Conservation (phyloP, 1,140 invertebrate species). For the Vollenhovia emeryi region DNA sequence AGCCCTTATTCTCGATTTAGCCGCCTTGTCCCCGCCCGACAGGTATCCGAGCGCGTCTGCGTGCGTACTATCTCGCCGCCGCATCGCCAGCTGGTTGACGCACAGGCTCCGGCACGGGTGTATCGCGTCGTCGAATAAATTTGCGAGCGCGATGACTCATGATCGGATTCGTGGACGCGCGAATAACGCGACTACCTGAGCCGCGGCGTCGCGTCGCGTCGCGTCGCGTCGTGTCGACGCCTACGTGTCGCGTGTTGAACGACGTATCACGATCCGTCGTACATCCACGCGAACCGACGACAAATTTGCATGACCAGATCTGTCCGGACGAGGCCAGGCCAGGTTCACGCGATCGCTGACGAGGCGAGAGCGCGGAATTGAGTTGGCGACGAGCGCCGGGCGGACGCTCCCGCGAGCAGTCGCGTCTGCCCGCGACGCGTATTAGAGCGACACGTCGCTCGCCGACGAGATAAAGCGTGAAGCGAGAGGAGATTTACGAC, state of each 20-base stretch:
- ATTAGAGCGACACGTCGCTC: constrained; percentile 22
- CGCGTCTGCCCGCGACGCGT: neutral
- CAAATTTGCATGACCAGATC: constrained; percentile 51
- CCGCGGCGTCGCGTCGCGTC: no score
- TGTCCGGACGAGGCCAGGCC: neutral
- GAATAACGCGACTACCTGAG: constrained; percentile 57
- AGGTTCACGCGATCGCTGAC: neutral
- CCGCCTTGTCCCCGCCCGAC: constrained; percentile 33
- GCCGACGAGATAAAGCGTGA: constrained; percentile 10
- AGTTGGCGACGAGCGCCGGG: neutral
- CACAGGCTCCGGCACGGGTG: neutral
- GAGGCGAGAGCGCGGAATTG: neutral
- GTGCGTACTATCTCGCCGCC: neutral
- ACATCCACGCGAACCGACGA: constrained; percentile 22
- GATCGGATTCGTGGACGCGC: constrained; percentile 33
- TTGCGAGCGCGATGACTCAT: constrained; percentile 41
- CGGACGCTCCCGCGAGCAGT: neutral
- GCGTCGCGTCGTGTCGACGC: constrained; percentile 24
- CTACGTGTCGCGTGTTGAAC: constrained; percentile 22
- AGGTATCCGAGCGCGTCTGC: constrained; percentile 32
- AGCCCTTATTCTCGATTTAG: constrained; percentile 48
- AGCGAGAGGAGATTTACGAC: constrained; percentile 37
- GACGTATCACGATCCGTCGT: constrained; percentile 26
- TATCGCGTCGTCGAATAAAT: constrained; percentile 35
- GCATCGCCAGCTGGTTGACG: constrained; percentile 19